Evolutionary conservation across 64 coral and sea anemone genomes (phyloP).

Genomic region (Stichodactyla helianthus): DNA sequence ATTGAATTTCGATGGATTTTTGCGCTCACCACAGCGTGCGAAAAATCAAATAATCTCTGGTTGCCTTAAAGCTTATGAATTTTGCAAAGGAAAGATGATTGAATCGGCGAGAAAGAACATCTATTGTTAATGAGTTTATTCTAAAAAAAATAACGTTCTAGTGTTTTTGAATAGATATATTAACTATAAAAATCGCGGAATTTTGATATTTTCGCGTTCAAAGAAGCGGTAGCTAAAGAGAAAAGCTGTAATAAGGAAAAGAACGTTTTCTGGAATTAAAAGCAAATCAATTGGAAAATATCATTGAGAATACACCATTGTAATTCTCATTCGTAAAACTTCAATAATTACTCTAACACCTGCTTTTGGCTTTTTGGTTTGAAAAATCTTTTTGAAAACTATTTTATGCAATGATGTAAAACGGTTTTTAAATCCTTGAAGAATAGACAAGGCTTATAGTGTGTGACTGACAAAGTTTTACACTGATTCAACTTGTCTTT

Average conservation of each 20-base stretch:
- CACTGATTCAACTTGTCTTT: too few relatives aligned
- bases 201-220: neutral
- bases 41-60: neutral
- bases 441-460: too few relatives aligned
- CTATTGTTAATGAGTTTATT: neutral
- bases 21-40: neutral
- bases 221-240: neutral
- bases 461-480: too few relatives aligned
- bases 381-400: neutral
- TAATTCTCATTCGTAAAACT: neutral
- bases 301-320: neutral
- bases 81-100: neutral
- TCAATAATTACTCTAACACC: neutral
- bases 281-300: neutral
- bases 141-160: neutral
- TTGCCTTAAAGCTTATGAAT: constrained; percentile 1
- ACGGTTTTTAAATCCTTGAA: too few relatives aligned
- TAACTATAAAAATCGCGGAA: neutral
- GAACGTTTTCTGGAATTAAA: neutral
- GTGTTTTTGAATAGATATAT: neutral
- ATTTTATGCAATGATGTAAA: too few relatives aligned
- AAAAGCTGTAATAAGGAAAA: too few relatives aligned
- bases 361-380: neutral
- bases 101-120: neutral
- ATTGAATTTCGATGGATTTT: neutral